phyloP scores from a whole-genome alignment of 1,140 invertebrate species.

The Pristionchus pacificus region DNA sequence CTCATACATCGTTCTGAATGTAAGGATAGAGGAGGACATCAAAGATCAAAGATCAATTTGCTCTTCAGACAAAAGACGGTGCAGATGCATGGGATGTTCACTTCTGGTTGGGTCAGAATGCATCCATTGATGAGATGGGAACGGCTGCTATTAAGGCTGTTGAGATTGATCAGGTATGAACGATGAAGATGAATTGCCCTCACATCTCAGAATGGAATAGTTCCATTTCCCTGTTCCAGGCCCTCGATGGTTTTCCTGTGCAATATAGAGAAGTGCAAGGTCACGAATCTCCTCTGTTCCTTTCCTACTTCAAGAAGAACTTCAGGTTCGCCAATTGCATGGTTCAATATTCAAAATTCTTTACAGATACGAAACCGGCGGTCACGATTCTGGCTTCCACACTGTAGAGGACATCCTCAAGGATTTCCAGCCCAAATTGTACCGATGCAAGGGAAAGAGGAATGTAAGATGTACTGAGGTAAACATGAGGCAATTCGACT shows the following conservation, averaged over 20 bases:
- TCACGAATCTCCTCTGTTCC: conserved; percentile 75
- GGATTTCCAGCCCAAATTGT: conserved; percentile 70
- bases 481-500: too few species aligned
- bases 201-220: background rate
- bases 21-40: conserved; percentile 60
- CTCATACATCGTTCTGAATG: conserved; percentile 80
- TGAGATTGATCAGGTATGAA: conserved; percentile 73
- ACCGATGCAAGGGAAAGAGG: conserved; percentile 82
- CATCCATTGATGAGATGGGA: conserved; percentile 74
- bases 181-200: background rate
- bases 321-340: conserved; percentile 56
- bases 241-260: conserved; percentile 77
- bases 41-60: background rate
- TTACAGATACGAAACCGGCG: conserved; percentile 73
- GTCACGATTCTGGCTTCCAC: conserved; percentile 77
- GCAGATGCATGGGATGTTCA: conserved; percentile 74
- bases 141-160: conserved; percentile 80
- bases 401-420: conserved; percentile 72
- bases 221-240: too few species aligned
- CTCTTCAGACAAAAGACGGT: conserved; percentile 48
- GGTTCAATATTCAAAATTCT: background rate
- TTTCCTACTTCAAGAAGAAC: conserved; percentile 74
- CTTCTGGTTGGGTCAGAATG: conserved; percentile 79
- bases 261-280: conserved; percentile 76
- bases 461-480: conserved; percentile 77